Base-by-base conservation (phyloP, 2,888 invertebrate species). In the Acrobasis consociella region DNA sequence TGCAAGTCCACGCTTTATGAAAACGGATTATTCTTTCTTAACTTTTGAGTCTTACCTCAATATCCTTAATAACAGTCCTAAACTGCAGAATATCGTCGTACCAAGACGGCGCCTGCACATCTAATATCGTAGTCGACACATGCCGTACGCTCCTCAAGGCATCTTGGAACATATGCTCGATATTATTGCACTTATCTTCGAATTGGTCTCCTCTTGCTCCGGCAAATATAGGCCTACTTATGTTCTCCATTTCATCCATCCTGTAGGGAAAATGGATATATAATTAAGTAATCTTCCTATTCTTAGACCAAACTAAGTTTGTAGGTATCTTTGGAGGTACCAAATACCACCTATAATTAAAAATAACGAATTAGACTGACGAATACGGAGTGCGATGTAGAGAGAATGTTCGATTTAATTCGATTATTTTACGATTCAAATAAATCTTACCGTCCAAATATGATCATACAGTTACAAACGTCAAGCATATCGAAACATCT, bases 391-490 rank as follows among this genome's bases (percentile, higher is more conserved):
- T 22, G 22, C 22, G 22, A 22, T 22, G 22, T 22, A 22, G 22
- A 22, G 3, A 2, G 1, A 22, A 22, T 22, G 3, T 22, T 22
- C 1, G 3, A 22, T 3, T n/a, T n/a, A 22, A 22, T 22, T 2
- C 1, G 22, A 22, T 22, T 22, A 22, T 22, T 22, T 22, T 31
- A 17, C 10, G 8, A 49, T 15, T 37, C 42, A 22, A 13, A 9
- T 42, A 17, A 42, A n/a, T 65, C 73, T 73, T 81, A 94, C 86
- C 97, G 94, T 3, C 96, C 97, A 86, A 97, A 98, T 63, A 97
- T 96, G 65, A 97, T 95, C 96, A 98, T 97, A 60, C 97, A 95
- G 74, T 97, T 96, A 80, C 97, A 98, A 16, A 98, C 95, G 87
- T 98, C 96, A 58, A 97, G 94, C 87, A 98, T 94, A 85, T 98